Base-by-base conservation (phyloP, 2,113 vertebrate species). In the Nesoenas mayeri region DNA sequence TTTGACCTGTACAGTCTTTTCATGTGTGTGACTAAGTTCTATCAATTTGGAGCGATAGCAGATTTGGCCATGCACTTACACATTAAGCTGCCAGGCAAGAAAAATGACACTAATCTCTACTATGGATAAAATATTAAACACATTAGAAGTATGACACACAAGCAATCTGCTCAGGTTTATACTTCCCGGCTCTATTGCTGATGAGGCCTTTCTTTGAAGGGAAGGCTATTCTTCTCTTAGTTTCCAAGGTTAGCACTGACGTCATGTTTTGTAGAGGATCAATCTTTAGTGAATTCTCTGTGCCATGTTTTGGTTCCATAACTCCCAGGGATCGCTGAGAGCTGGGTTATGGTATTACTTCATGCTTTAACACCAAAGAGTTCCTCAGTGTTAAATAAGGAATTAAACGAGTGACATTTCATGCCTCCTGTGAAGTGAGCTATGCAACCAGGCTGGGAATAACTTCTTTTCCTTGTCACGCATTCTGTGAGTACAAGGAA, bases 31-130 rank as follows among this genome's bases (percentile, higher is more conserved):
- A 79, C 3, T 19, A 62, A 83, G 17, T 88, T 80, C 53, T 60
- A 21, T 64, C 47, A 71, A 0, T 89, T 67, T 91, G 74, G 69
- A 95, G 58, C 34, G 73, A 88, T 10, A 66, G 57, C 64, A 89
- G 82, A 82, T 42, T 77, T 89, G 79, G 82, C 81, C 1, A 1
- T 4, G 38, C 36, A n/a, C 80, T 91, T 74, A 56, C 32, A 65
- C 47, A 69, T 79, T 78, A 93, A 92, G 62, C 44, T 79, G 47
- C 34, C 86, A 72, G 44, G 53, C 79, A 86, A 96, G 88, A 95
- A 93, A 96, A 74, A 94, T 53, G 25, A 79, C 12, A 34, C 53
- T 78, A 32, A 83, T 88, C 44, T 88, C 60, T 72, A 83, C 64
- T 61, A 62, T 13, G 40, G 57, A 88, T 84, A 69, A 85, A 77